Percentiles rank a stretch among this genome's conserved stretches.
Conservation (phyloP, 2,113 vertebrate species). For the Sapajus apella region DNA sequence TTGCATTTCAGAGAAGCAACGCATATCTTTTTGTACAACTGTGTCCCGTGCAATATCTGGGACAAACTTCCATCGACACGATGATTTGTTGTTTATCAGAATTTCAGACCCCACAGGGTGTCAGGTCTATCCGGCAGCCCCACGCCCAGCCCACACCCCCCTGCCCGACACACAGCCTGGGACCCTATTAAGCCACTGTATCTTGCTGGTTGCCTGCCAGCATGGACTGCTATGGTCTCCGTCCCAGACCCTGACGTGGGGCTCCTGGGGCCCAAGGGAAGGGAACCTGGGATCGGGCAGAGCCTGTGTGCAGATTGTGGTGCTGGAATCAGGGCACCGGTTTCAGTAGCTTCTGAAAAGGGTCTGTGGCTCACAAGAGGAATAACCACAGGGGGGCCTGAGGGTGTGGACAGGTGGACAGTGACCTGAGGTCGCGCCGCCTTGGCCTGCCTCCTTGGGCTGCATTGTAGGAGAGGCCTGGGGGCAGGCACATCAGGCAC, state of each 20-base stretch:
- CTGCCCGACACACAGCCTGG: accelerated
- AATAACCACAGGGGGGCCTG: accelerated
- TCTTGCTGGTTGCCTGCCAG: not conserved
- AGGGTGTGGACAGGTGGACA: not conserved
- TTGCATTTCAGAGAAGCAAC: not conserved
- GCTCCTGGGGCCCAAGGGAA: not conserved
- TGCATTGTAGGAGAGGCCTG: not conserved
- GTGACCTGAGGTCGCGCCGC: accelerated
- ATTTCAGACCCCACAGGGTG: not conserved
- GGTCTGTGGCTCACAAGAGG: not conserved
- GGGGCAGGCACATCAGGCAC: accelerated
- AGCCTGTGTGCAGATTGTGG: accelerated
- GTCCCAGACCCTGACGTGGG: not conserved
- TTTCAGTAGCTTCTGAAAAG: not conserved
- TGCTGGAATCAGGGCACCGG: not conserved
- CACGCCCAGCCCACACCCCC: not conserved
- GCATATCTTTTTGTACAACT: not conserved
- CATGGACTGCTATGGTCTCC: accelerated
- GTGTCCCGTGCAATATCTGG: accelerated
- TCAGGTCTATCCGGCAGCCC: accelerated
- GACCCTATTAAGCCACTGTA: accelerated
- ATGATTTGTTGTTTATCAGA: accelerated
- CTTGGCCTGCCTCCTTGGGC: not conserved
- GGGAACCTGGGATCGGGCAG: accelerated
- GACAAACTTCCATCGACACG: accelerated